These are phyloP conservation scores for Oceanodroma leucorhoa DNA, from an alignment of 2,797 vertebrate genomes.

Conservation along the genomic window DNA sequence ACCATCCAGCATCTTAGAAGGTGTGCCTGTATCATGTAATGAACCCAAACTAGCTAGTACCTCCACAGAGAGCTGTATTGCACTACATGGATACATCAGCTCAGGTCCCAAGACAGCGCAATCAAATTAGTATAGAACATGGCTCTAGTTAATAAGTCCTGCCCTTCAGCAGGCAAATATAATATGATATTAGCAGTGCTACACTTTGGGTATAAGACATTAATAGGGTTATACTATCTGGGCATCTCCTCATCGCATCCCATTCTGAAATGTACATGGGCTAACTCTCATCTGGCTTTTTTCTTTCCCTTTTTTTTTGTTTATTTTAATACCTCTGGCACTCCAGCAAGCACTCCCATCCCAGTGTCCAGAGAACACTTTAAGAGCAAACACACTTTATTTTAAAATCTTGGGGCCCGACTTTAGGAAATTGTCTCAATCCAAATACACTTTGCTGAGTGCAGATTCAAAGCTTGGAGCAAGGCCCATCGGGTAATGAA, in stretches of 20 bases:
- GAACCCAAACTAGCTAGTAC: not conserved
- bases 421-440: slow-evolving; percentile 53
- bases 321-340: not conserved
- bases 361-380: not conserved
- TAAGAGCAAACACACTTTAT: slow-evolving; percentile 27
- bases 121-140: not conserved
- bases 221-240: not conserved
- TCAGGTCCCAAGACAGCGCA: not conserved
- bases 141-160: not conserved
- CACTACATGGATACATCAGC: not conserved
- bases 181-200: not conserved
- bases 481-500: slow-evolving; percentile 49
- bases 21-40: not conserved
- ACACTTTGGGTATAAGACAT: not conserved
- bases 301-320: not conserved
- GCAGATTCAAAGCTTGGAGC: slow-evolving; percentile 65
- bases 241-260: not conserved
- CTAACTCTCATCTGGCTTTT: not conserved
- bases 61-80: not conserved
- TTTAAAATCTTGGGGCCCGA: slow-evolving; percentile 34
- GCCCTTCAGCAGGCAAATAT: not conserved
- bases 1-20: not conserved
- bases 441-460: slow-evolving; percentile 58
- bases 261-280: not conserved
- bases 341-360: not conserved